These are phyloP conservation scores for Caenorhabditis auriculariae DNA, from an alignment of 2,888 invertebrate genomes.

Conservation along the genomic window DNA sequence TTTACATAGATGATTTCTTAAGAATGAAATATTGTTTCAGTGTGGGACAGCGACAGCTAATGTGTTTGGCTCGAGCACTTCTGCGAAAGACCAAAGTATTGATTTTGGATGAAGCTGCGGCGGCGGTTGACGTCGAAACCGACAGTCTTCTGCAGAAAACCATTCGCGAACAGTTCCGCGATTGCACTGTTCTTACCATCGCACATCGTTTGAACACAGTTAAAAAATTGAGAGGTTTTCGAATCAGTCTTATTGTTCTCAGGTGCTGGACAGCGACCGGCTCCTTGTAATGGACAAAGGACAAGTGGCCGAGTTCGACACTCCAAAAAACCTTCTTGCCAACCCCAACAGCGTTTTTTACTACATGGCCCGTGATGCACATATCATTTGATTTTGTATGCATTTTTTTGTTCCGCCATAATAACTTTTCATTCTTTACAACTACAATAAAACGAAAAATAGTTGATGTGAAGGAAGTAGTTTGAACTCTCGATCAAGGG, in stretches of 20 bases:
- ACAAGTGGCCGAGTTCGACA: constrained; percentile 43
- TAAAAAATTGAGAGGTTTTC: neutral
- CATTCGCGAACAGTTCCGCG: constrained; percentile 76
- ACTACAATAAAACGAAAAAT: neutral
- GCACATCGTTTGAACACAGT: constrained; percentile 68
- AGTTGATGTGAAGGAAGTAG: neutral
- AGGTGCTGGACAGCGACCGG: constrained; percentile 46
- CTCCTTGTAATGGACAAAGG: constrained; percentile 46
- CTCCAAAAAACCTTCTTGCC: constrained; percentile 36
- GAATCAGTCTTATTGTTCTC: neutral
- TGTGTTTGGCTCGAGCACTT: constrained; percentile 59
- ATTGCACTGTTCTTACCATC: constrained; percentile 72
- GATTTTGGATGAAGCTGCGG: constrained; percentile 72
- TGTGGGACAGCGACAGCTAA: constrained; percentile 58
- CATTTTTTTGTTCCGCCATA: neutral
- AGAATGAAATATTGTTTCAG: constrained; percentile 21
- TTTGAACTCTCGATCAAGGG: too few relatives aligned
- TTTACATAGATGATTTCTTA: neutral
- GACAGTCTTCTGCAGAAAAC: constrained; percentile 71
- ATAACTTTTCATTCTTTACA: neutral
- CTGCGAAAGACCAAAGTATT: constrained; percentile 61
- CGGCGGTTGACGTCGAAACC: constrained; percentile 66
- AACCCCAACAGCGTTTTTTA: constrained; percentile 40
- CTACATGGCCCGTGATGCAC: constrained; percentile 45
- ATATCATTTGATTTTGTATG: constrained; percentile 4